Evolutionary conservation across 2,113 vertebrate genomes (phyloP), one percentile per base, ranked within the genome.

Genomic region (Xiphophorus maculatus): DNA sequence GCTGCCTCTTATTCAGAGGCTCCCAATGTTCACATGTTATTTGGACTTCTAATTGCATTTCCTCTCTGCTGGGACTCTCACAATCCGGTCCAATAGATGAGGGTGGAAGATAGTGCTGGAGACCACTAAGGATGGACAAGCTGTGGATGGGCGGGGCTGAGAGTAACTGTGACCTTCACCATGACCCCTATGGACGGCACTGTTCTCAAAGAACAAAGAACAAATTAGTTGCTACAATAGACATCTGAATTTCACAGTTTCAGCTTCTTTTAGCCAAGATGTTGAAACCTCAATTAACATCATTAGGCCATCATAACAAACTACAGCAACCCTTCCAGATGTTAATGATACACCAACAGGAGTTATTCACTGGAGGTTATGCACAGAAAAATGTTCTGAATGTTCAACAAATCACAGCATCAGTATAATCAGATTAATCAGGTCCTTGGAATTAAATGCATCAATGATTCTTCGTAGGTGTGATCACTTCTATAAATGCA

Each of bases 21-120:
- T 71, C 35, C 62, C 79, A 70, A 84, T 74, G 75, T 79, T 73
- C 77, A 82, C 63, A 35, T 76, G 9, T 85, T 37, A 83, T 82
- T 79, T 75, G 67, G 69, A 84, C 81, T 71, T 77, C 84, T 94
- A 89, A 94, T 94, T 95, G 86, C 88, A 80, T 87, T 94, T 94
- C 94, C 93, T 90, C 76, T 86, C 44, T 58, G 10, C 22, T 63
- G 28, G 62, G 8, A 30, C 29, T 32, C 29, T 19, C 22, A 32
- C 28, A 19, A 70, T 79, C 25, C 63, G 68, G 65, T 80, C 77
- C 84, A 85, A 74, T 89, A 88, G 91, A 92, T 62, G 27, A 8
- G 8, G 3, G 25, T 6, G 65, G 32, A 29, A 74, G 27, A 33
- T 48, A 64, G n/a, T 12, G 7, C 44, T 80, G 76, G 70, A 84